phyloP scores from a whole-genome alignment of 2,888 invertebrate species.

The Euplexia lucipara region DNA sequence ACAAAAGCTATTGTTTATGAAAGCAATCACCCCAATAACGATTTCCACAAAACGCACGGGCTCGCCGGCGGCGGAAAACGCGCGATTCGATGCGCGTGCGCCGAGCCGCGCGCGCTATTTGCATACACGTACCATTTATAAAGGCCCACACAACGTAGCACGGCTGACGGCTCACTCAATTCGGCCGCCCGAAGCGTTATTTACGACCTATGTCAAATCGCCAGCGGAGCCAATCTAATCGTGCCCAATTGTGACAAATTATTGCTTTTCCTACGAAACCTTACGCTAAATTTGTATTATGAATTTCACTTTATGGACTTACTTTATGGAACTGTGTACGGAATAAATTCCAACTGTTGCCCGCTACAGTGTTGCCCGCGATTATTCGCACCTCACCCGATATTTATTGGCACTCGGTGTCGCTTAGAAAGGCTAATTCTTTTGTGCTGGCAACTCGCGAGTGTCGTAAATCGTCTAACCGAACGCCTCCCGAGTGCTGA shows the following conservation, averaged over 20 bases:
- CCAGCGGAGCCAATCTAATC: constrained; percentile 89
- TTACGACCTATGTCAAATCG: constrained; percentile 90
- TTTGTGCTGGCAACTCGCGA: constrained; percentile 80
- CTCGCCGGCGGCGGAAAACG: constrained; percentile 86
- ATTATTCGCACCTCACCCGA: constrained; percentile 83
- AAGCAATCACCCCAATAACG: constrained; percentile 91
- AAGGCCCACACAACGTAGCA: constrained; percentile 69
- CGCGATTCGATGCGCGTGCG: constrained; percentile 90
- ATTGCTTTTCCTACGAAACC: constrained; percentile 90
- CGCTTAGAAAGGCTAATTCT: constrained; percentile 86
- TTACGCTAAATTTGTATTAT: constrained; percentile 85
- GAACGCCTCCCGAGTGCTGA: constrained; percentile 81
- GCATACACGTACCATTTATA: constrained; percentile 78
- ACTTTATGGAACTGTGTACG: constrained; percentile 78
- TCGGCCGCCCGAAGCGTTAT: constrained; percentile 82
- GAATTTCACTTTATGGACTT: constrained; percentile 83
- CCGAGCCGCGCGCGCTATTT: constrained; percentile 82
- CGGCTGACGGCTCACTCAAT: constrained; percentile 77
- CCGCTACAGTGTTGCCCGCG: constrained; percentile 85
- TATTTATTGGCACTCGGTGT: constrained; percentile 89
- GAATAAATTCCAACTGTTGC: constrained; percentile 72
- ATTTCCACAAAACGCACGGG: constrained; percentile 88
- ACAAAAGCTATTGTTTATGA: constrained; percentile 90
- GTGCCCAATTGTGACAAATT: constrained; percentile 90
- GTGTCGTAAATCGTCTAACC: constrained; percentile 83